These are phyloP conservation scores for Asbolus verrucosus DNA, from an alignment of 1,140 invertebrate genomes.

Conservation along the genomic window DNA sequence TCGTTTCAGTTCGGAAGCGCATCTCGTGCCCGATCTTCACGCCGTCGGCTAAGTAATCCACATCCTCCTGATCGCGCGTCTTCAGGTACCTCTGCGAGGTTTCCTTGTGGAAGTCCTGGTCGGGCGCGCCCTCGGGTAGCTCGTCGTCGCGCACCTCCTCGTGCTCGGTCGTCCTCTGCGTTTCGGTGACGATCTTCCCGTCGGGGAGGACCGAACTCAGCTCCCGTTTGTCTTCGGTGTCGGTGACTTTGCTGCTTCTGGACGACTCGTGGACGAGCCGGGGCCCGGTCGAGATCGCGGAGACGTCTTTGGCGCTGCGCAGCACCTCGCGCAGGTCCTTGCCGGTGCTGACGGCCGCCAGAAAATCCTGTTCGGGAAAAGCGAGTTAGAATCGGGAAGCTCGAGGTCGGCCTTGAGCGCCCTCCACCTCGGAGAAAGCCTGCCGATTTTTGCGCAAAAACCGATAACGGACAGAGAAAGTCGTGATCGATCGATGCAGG, in stretches of 20 bases:
- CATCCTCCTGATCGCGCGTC: conserved; percentile 75
- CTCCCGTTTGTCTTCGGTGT: conserved; percentile 81
- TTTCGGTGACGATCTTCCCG: conserved; percentile 88
- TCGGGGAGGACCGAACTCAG: conserved; percentile 71
- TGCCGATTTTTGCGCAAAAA: no score
- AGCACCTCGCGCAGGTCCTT: conserved; percentile 77
- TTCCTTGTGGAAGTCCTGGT: conserved; percentile 68
- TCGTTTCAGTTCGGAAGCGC: conserved; percentile 81
- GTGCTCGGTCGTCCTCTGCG: conserved; percentile 82
- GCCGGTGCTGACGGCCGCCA: conserved; percentile 77
- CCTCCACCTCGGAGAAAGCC: no score
- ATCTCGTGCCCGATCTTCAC: conserved; percentile 80
- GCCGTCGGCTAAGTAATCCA: conserved; percentile 82
- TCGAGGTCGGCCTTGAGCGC: no score
- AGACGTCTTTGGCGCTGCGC: conserved; percentile 68
- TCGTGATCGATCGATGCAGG: not conserved
- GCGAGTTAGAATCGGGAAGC: no score
- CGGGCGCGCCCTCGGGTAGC: conserved; percentile 71
- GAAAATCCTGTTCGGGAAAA: conserved; percentile 82
- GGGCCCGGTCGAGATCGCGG: conserved; percentile 73
- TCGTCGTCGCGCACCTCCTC: conserved; percentile 85
- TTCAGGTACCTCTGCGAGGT: conserved; percentile 68
- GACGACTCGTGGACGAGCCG: conserved; percentile 80
- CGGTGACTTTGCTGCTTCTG: conserved; percentile 81
- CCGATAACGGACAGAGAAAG: conserved; percentile 22